Evolutionary conservation across 37 sponge, comb jelly and placozoan species (phyloP), one percentile per base, ranked within the genome.

Genomic region (Ephydatia muelleri): DNA sequence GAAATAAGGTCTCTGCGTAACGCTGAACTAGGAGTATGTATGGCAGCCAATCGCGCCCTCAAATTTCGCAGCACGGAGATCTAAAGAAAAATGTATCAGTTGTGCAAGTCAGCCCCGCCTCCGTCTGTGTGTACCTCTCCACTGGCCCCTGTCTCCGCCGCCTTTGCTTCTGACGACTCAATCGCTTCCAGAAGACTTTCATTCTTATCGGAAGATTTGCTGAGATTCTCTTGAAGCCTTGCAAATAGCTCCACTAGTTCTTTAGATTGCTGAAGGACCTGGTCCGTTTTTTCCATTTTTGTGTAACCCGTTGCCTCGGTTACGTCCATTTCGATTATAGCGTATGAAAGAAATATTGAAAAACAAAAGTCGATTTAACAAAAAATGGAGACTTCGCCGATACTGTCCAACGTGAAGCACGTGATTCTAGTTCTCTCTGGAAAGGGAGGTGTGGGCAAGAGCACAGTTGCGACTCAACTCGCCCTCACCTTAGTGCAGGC

Each of bases 361-460:
- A 57, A 57, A 57, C n/a, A 57, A 4, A 57, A 57, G 16, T 1
- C 1, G 16, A 1, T 4, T 14, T 21, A 16, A 14, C 19, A 57
- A 57, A 57, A 16, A 16, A 43, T 43, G 43, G 43, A 43, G 43
- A 43, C 43, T 9, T 3, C 6, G 43, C 28, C 22, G 1, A 71
- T 70, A 22, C 72, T 82, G 2, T 16, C 36, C 38, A 80, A 74
- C 6, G 94, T 96, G 11, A 22, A 43, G 5, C 94, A 96, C 84
- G 92, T 89, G 75, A 75, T 96, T 23, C 86, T 96, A 38, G 86
- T 96, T 4, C 83, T 98, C 37, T 98, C 99, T 65, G 99, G 99
- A 66, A 98, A 98, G 84, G 99, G 99, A 38, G 99, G 99, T n/a
- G 99, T 98, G 13, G 99, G 99, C 0, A 98, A 98, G 90, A 98